These are phyloP conservation scores for Leucania comma DNA, from an alignment of 2,888 invertebrate genomes.

Conservation along the genomic window DNA sequence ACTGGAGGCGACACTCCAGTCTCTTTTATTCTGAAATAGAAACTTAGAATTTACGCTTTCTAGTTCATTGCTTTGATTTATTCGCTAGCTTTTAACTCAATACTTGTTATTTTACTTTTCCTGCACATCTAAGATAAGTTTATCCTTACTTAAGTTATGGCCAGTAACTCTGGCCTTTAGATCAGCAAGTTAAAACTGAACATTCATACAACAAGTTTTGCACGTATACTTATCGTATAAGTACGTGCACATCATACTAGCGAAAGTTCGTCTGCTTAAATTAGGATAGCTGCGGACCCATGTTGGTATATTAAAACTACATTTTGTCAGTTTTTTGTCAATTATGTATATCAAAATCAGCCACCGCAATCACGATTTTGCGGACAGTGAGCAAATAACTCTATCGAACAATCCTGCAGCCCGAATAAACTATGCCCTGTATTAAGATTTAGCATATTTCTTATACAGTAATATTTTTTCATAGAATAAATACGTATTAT, in stretches of 20 bases:
- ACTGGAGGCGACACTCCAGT: slow-evolving; percentile 93
- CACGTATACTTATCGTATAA: no score
- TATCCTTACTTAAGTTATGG: background rate
- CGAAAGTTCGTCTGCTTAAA: background rate
- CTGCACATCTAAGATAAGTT: background rate
- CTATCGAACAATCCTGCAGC: no score
- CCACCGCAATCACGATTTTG: no score
- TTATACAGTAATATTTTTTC: background rate
- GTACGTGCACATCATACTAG: background rate
- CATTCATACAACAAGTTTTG: no score
- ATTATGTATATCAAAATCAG: background rate
- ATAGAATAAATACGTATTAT: background rate
- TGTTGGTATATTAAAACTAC: no score
- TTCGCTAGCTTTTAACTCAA: background rate
- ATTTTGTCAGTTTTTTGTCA: no score
- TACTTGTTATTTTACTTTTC: background rate
- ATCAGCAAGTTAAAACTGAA: background rate
- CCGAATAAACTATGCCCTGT: no score
- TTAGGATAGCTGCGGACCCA: background rate
- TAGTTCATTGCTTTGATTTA: background rate
- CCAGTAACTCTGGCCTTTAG: background rate
- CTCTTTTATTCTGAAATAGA: slow-evolving; percentile 85
- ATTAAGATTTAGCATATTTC: no score
- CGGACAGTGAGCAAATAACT: no score
- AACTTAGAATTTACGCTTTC: background rate